Evolutionary conservation across 2,888 invertebrate species (phyloP).

Genomic region (Drosophila anomelani): DNA sequence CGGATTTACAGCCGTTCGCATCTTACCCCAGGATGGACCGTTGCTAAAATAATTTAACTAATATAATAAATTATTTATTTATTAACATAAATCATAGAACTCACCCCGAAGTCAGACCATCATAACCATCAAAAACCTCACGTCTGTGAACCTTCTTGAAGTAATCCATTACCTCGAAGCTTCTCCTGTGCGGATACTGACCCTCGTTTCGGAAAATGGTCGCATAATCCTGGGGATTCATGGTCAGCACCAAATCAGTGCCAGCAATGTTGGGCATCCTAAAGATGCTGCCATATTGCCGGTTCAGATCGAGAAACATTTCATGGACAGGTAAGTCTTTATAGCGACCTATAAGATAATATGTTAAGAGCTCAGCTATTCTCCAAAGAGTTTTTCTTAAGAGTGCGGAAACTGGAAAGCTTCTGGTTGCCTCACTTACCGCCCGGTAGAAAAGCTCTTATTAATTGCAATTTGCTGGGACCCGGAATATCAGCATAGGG

Average conservation of each 20-base stretch:
- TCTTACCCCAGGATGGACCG: slow-evolving; percentile 88
- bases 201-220: slow-evolving; percentile 85
- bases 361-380: neutral
- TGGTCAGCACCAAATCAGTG: slow-evolving; percentile 82
- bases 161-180: slow-evolving; percentile 82
- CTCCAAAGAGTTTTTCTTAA: neutral
- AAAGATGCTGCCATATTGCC: slow-evolving; percentile 83
- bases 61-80: no score
- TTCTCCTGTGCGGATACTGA: slow-evolving; percentile 84
- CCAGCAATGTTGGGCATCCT: slow-evolving; percentile 83
- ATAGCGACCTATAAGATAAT: slow-evolving; percentile 57
- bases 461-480: slow-evolving; percentile 66
- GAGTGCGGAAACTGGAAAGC: slow-evolving; percentile 23
- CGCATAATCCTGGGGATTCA: slow-evolving; percentile 86
- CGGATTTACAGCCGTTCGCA: slow-evolving; percentile 89
- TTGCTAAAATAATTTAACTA: slow-evolving; percentile 83
- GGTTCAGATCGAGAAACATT: slow-evolving; percentile 59
- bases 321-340: slow-evolving; percentile 51
- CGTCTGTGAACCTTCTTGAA: slow-evolving; percentile 79
- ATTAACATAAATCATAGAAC: neutral
- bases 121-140: slow-evolving; percentile 65
- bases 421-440: slow-evolving; percentile 60
- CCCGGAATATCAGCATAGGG: slow-evolving; percentile 77
- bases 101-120: slow-evolving; percentile 71
- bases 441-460: slow-evolving; percentile 74